Evolutionary conservation across 2,113 vertebrate species (phyloP), one percentile per base, ranked within the genome.

Genomic region (Rhabdornis inornatus): DNA sequence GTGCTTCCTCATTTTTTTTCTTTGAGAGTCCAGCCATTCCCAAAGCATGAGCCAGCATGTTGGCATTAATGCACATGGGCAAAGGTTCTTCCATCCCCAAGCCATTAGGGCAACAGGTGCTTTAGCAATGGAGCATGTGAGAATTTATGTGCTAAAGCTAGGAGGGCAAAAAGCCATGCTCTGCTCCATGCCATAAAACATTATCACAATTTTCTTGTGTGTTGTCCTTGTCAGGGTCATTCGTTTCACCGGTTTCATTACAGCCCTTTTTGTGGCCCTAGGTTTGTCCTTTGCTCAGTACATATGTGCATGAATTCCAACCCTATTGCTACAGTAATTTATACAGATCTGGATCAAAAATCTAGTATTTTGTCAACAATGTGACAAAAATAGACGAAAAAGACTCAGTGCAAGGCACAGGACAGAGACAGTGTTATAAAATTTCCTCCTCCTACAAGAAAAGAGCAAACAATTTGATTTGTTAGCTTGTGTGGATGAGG

Each of bases 331-430:
- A 75, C 47, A 87, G 50, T 17, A 78, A 76, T 82, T 79, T 82
- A 25, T 53, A 65, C 24, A 79, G 70, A 76, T 52, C 70, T 88
- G 20, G 65, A 82, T 93, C 85, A 88, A 82, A 35, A 61, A 79
- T 64, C 56, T 40, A 93, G 45, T 45, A 37, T 87, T 87, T 85
- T 63, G 61, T 61, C 65, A 76, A 1, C 20, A 61, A 90, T 13
- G 11, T 44, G 70, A 85, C 31, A 65, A 72, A 94, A 90, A 75
- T 33, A 90, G 61, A 17, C 27, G 76, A 75, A 59, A 74, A 47
- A 72, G 31, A 30, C 33, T 59, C 65, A 4, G 31, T 52, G 42
- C 27, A 79, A 92, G 15, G 33, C 33, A 52, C 11, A 45, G 44
- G 11, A 72, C 31, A 70, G 53, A 76, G 22, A 23, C 20, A 27